phyloP scores from a whole-genome alignment of 2,888 invertebrate species.

The Deilephila elpenor region DNA sequence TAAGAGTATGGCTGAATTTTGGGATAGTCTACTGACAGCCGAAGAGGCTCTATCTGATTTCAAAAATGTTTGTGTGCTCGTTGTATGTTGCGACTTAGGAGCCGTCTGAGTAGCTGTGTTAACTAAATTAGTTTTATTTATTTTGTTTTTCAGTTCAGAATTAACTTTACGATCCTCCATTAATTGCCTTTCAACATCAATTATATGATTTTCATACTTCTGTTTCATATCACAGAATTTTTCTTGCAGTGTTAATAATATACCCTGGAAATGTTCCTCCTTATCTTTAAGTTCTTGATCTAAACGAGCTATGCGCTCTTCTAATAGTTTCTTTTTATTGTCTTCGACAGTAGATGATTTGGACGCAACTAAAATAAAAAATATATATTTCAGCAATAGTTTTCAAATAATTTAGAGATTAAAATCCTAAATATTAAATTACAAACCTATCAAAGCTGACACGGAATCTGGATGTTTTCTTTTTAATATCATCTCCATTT shows the following conservation, averaged over 20 bases:
- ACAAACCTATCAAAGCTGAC: slow-evolving; percentile 88
- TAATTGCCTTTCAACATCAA: slow-evolving; percentile 88
- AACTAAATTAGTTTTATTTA: slow-evolving; percentile 67
- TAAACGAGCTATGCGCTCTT: slow-evolving; percentile 88
- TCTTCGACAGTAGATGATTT: slow-evolving; percentile 83
- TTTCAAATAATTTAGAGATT: background rate
- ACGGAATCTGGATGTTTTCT: slow-evolving; percentile 93
- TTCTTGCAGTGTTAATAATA: slow-evolving; percentile 89
- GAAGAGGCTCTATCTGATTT: slow-evolving; percentile 73
- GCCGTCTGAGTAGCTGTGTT: slow-evolving; percentile 81
- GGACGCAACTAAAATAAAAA: slow-evolving; percentile 79
- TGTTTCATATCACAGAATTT: slow-evolving; percentile 91
- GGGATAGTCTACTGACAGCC: slow-evolving; percentile 81
- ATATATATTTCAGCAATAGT: background rate
- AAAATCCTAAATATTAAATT: slow-evolving; percentile 13
- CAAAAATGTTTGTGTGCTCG: slow-evolving; percentile 68
- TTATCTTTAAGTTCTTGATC: slow-evolving; percentile 89
- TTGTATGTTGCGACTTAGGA: slow-evolving; percentile 57
- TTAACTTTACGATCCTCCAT: slow-evolving; percentile 78
- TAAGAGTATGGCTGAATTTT: slow-evolving; percentile 80
- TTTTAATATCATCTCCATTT: slow-evolving; percentile 92
- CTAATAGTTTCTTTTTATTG: slow-evolving; percentile 86
- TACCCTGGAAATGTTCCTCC: slow-evolving; percentile 88
- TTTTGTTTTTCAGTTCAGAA: slow-evolving; percentile 83
- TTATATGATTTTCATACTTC: slow-evolving; percentile 90